A percentile compares a stretch with the other conserved stretches of the same genome.
phyloP scores from a whole-genome alignment of 2,113 vertebrate species.

The Elephas maximus region DNA sequence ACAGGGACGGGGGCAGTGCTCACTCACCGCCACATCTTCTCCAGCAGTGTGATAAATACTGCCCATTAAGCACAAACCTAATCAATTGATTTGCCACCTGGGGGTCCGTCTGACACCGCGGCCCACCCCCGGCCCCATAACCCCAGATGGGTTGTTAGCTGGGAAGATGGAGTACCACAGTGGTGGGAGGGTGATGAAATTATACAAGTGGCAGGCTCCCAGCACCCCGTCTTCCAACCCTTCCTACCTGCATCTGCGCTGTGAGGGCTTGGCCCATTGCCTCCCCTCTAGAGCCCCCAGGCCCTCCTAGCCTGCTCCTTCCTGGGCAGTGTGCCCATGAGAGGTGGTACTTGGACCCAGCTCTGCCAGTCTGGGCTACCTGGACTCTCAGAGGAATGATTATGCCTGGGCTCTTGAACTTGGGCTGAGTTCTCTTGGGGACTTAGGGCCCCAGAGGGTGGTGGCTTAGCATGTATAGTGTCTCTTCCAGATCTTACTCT shows the following conservation, averaged over 20 bases:
- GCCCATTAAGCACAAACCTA: slow-evolving; percentile 72
- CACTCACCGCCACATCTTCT: not conserved
- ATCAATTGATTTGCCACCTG: slow-evolving; percentile 73
- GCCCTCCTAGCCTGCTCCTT: not conserved
- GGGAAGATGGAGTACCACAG: slow-evolving; percentile 18
- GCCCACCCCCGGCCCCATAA: not conserved
- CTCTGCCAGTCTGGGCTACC: not conserved
- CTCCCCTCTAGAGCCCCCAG: not conserved
- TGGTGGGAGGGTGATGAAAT: slow-evolving; percentile 4
- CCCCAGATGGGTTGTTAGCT: slow-evolving; percentile 35
- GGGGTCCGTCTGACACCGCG: slow-evolving; percentile 67
- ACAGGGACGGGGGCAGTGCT: not conserved
- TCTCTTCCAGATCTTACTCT: not conserved
- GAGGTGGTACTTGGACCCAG: not conserved
- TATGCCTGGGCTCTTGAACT: not conserved
- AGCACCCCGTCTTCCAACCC: not conserved
- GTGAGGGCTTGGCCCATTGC: not conserved
- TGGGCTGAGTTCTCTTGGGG: not conserved
- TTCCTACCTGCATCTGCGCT: rapidly evolving
- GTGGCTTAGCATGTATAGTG: not conserved
- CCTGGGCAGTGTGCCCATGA: not conserved
- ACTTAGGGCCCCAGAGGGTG: not conserved
- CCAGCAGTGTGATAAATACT: slow-evolving; percentile 62
- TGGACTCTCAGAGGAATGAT: not conserved
- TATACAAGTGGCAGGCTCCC: not conserved